These are phyloP conservation scores for Hyles lineata DNA, from an alignment of 2,888 invertebrate species.

Conservation along the genomic window DNA sequence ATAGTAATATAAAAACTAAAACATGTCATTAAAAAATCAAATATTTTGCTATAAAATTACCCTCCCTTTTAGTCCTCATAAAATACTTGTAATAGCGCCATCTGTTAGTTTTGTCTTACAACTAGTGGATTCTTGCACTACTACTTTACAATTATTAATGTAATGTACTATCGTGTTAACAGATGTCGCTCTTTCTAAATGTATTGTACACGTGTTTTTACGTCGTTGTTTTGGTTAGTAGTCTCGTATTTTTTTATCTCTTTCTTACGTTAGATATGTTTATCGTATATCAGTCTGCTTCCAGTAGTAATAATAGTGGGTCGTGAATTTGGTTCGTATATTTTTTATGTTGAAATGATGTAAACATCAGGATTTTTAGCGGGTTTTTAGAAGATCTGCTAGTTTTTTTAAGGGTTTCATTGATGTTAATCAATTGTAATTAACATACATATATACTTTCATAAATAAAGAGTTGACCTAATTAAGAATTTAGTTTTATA, in stretches of 20 bases:
- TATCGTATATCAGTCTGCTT: conserved; percentile 17
- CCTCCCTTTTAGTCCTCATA: neutral
- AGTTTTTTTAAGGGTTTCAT: neutral
- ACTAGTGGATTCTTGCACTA: neutral
- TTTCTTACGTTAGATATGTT: neutral
- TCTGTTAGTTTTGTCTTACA: neutral
- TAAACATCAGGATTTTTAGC: neutral
- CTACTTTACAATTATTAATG: too few relatives aligned
- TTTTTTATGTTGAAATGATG: neutral
- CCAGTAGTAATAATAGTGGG: neutral
- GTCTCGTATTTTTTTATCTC: neutral
- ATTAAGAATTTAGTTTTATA: neutral
- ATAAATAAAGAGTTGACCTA: neutral
- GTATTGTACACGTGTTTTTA: neutral
- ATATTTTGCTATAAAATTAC: neutral
- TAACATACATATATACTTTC: neutral
- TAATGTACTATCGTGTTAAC: neutral
- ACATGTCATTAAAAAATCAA: too few relatives aligned
- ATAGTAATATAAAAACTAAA: neutral
- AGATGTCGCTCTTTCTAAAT: neutral
- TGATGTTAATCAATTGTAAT: neutral
- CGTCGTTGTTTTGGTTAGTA: neutral
- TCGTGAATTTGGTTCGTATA: conserved; percentile 8
- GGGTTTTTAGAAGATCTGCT: too few relatives aligned
- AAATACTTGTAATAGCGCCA: neutral